phyloP scores from a whole-genome alignment of 1,140 invertebrate species.

The Platorchestia sp. region DNA sequence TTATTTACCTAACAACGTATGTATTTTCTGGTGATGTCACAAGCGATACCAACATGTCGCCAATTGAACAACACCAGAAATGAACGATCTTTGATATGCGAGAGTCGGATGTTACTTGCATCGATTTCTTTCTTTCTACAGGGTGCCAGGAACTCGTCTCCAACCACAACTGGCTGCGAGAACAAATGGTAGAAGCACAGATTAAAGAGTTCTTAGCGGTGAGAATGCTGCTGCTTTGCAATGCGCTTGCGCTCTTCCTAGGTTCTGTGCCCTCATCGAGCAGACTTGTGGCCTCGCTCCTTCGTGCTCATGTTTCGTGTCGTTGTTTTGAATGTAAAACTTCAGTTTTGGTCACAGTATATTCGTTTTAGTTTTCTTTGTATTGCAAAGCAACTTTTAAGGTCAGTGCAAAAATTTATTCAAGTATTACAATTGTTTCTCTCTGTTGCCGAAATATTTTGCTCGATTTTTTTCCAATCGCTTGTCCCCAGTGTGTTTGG shows the following conservation, averaged over 20 bases:
- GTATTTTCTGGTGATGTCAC: not conserved
- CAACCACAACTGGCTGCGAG: conserved; percentile 54
- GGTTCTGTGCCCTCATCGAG: not conserved
- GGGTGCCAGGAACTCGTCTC: conserved; percentile 34
- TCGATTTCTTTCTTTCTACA: not conserved
- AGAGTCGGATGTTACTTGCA: not conserved
- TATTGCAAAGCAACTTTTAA: conserved; percentile 43
- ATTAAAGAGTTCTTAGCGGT: conserved; percentile 53
- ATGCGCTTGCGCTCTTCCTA: conserved; percentile 46
- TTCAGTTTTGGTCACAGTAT: conserved; percentile 19
- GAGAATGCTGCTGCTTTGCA: conserved; percentile 50
- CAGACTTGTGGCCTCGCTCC: not conserved
- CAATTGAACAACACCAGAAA: not conserved
- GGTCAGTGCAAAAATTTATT: conserved; percentile 25
- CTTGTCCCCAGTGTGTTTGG: conserved; percentile 1
- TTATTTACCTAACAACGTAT: not conserved
- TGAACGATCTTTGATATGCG: not conserved
- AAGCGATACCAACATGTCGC: not conserved
- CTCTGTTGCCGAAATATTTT: conserved; percentile 5
- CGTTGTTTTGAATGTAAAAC: conserved; percentile 25
- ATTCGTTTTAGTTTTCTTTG: not conserved
- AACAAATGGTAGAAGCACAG: conserved; percentile 54
- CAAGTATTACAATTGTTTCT: not conserved
- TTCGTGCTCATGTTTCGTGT: conserved; percentile 39
- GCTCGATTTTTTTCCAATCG: conserved; percentile 32